Conservation (phyloP, 2,797 vertebrate species). For the Anas acuta region DNA sequence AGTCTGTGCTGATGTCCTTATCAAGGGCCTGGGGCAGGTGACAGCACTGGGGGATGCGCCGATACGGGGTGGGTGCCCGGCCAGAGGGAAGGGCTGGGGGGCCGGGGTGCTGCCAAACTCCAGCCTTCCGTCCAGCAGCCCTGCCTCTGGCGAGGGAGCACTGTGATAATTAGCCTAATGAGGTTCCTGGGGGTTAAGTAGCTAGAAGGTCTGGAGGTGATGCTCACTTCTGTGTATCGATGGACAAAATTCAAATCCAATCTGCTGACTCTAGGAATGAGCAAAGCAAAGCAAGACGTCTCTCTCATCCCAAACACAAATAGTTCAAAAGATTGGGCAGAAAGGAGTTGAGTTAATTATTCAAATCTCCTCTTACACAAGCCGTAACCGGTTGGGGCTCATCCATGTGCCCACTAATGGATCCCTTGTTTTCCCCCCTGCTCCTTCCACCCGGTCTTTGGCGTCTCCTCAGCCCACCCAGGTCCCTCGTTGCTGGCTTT, state of each 20-base stretch:
- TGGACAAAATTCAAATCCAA: too few relatives aligned
- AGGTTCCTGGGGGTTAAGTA: neutral
- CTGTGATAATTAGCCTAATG: neutral
- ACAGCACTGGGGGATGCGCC: too few relatives aligned
- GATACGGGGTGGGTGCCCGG: too few relatives aligned
- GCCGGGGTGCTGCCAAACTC: too few relatives aligned
- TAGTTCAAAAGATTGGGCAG: neutral
- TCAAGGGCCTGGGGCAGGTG: too few relatives aligned
- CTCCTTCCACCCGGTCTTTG: neutral
- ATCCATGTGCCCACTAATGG: neutral
- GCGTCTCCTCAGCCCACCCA: neutral
- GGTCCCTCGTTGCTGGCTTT: neutral
- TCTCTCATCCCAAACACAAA: neutral
- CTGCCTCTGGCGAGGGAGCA: neutral
- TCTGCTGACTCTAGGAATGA: neutral
- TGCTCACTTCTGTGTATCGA: accelerated
- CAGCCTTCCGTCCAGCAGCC: too few relatives aligned
- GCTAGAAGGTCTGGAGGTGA: neutral
- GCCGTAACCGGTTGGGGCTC: neutral
- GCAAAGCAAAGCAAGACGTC: neutral
- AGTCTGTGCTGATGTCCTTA: neutral
- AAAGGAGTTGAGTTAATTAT: neutral
- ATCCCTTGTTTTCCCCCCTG: neutral
- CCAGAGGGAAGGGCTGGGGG: too few relatives aligned
- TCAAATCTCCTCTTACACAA: neutral